These are phyloP conservation scores for Rugalucina vietnamica DNA, from an alignment of 2,888 invertebrate species.

Conservation along the genomic window DNA sequence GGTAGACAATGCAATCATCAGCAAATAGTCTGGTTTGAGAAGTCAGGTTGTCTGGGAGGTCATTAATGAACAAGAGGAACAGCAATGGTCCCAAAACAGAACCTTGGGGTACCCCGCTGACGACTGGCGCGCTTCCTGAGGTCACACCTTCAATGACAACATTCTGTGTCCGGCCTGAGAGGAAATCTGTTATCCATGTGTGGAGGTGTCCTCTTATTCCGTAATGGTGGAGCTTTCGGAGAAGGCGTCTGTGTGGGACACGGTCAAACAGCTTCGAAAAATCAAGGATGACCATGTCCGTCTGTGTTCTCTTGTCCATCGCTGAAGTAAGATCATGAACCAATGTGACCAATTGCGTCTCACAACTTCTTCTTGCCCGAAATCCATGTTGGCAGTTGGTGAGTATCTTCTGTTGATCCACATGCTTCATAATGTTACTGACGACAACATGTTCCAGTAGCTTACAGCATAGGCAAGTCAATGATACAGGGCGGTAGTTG, in stretches of 20 bases:
- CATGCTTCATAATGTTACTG: neutral
- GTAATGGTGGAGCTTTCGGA: neutral
- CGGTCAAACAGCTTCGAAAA: neutral
- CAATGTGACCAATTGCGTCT: neutral
- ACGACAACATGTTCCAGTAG: neutral
- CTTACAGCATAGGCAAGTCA: neutral
- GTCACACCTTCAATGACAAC: neutral
- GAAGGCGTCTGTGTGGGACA: conserved; percentile 1
- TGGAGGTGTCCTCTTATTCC: neutral
- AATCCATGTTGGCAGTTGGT: neutral
- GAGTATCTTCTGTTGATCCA: neutral
- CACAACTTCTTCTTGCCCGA: neutral
- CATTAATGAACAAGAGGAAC: neutral
- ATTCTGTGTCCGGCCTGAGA: neutral
- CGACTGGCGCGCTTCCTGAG: neutral
- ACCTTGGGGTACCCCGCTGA: conserved; percentile 33
- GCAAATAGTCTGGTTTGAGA: neutral
- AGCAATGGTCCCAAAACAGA: neutral
- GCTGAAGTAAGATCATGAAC: neutral
- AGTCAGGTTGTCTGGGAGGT: neutral
- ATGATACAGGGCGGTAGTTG: neutral
- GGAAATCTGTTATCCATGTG: neutral
- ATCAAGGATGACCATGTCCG: neutral
- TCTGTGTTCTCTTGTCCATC: neutral
- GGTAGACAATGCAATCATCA: conserved; percentile 29